Conservation (phyloP, 2,113 vertebrate genomes). For the Callocephalon fimbriatum region DNA sequence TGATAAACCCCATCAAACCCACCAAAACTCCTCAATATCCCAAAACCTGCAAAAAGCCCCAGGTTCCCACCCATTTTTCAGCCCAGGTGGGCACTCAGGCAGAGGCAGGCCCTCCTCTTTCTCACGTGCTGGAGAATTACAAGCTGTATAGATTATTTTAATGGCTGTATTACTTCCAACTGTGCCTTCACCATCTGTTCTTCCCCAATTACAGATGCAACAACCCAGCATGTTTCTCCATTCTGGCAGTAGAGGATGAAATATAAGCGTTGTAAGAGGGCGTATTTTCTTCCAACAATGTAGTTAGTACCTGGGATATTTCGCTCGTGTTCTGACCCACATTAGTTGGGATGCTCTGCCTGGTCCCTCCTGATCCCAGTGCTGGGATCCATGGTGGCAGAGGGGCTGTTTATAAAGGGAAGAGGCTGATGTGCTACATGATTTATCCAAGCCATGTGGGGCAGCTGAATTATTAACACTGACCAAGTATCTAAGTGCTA, state of each 20-base stretch:
- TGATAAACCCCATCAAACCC: background rate
- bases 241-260: conserved; percentile 79
- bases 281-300: conserved; percentile 72
- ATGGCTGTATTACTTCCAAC: conserved; percentile 78
- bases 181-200: conserved; percentile 79
- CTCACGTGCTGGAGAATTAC: conserved; percentile 64
- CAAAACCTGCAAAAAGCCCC: background rate
- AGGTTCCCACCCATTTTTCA: background rate
- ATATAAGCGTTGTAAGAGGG: conserved; percentile 72
- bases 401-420: background rate
- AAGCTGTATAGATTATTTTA: conserved; percentile 82
- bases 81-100: background rate
- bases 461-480: background rate
- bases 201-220: conserved; percentile 80
- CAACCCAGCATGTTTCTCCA: conserved; percentile 80
- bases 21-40: background rate
- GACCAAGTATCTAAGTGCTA: background rate
- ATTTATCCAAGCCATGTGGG: background rate
- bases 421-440: background rate
- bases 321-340: background rate
- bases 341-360: background rate
- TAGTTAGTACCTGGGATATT: conserved; percentile 62
- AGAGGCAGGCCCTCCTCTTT: conserved; percentile 32
- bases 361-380: background rate
- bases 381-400: fast-evolving